A percentile compares a stretch with the other conserved stretches of the same genome.
phyloP scores from a whole-genome alignment of 2,888 invertebrate genomes.

The Dasypogon diadema region DNA sequence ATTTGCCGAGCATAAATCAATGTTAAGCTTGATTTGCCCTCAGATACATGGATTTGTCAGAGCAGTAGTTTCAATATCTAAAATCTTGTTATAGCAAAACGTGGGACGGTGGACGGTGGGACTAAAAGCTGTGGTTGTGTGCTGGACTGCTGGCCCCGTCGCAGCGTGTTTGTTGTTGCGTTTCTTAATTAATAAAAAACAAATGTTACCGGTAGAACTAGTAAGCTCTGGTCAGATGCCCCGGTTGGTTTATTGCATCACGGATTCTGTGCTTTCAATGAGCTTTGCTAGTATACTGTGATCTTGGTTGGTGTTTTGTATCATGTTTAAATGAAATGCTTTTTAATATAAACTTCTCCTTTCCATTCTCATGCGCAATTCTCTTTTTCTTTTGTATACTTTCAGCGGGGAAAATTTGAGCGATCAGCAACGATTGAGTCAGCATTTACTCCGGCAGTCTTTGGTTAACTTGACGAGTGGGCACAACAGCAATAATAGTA shows the following conservation, averaged over 20 bases:
- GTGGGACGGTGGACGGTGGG: no score
- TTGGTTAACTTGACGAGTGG: slow-evolving; percentile 67
- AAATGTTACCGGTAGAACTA: neutral
- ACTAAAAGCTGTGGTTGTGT: neutral
- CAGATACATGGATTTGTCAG: neutral
- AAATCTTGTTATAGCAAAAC: neutral
- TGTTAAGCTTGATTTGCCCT: slow-evolving; percentile 3
- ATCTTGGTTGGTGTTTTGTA: slow-evolving; percentile 16
- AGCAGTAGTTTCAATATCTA: neutral
- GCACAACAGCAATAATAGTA: slow-evolving; percentile 60
- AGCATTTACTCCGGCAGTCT: slow-evolving; percentile 67
- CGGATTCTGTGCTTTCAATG: slow-evolving; percentile 41
- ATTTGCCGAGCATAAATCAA: slow-evolving; percentile 1
- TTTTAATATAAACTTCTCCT: slow-evolving; percentile 36
- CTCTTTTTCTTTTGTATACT: slow-evolving; percentile 59
- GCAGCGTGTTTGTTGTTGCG: no score
- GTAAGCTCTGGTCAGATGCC: slow-evolving; percentile 9
- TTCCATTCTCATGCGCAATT: slow-evolving; percentile 59
- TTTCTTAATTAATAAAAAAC: no score
- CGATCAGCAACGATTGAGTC: slow-evolving; percentile 61
- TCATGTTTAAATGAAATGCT: slow-evolving; percentile 38
- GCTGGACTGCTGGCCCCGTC: no score
- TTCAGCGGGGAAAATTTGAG: slow-evolving; percentile 61
- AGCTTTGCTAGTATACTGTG: slow-evolving; percentile 49
- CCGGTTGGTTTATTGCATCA: no score